These are phyloP conservation scores for Enteromius anoplus DNA, from an alignment of 2,797 vertebrate species.

Conservation along the genomic window DNA sequence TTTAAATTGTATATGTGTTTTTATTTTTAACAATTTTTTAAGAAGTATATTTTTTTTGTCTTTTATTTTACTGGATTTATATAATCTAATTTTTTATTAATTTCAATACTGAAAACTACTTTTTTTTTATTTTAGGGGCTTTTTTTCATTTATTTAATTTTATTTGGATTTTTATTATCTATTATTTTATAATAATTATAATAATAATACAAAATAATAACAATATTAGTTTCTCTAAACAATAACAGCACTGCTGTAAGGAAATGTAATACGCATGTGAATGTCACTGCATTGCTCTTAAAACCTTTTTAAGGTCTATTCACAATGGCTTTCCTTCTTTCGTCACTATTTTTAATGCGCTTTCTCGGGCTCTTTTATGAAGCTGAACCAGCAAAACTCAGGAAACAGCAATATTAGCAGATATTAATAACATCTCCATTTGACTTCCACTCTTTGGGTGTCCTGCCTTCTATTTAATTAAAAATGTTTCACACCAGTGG, in stretches of 20 bases:
- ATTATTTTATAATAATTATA: background rate
- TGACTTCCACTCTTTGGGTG: constrained; percentile 23
- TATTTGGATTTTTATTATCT: background rate
- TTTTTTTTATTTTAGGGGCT: background rate
- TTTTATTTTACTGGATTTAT: no score
- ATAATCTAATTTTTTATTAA: no score
- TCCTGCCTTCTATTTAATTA: constrained; percentile 30
- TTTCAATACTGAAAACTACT: no score
- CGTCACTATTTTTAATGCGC: background rate
- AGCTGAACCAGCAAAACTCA: background rate
- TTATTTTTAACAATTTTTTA: no score
- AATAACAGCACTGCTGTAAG: background rate
- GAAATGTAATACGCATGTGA: background rate
- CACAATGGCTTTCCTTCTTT: background rate
- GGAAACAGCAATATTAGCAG: no score
- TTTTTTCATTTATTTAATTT: background rate
- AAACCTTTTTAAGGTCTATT: background rate
- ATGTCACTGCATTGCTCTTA: background rate
- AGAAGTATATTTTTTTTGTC: no score
- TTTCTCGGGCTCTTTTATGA: constrained; percentile 12
- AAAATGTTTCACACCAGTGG: constrained; percentile 27
- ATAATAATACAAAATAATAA: no score
- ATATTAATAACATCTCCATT: constrained; percentile 13
- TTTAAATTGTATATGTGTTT: background rate
- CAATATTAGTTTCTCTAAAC: background rate